Percentiles rank a stretch among this genome's conserved stretches.
Conservation (phyloP, 2,113 vertebrate species). For the Nothocercus nigrocapillus region DNA sequence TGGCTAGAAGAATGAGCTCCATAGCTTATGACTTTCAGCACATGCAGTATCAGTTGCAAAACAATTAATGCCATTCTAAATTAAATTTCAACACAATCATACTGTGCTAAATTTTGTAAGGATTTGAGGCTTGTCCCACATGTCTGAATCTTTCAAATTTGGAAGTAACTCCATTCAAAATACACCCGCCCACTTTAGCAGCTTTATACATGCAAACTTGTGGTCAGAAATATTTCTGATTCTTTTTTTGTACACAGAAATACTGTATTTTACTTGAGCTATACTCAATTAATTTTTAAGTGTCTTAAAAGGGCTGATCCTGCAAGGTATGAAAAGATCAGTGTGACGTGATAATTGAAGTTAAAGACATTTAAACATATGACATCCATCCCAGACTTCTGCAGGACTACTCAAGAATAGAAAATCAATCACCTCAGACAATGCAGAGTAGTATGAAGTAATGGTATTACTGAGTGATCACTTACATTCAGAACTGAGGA, state of each 20-base stretch:
- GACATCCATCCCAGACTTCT: background rate
- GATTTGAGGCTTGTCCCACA: background rate
- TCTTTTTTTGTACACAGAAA: background rate
- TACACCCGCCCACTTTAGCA: background rate
- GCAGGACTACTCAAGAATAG: background rate
- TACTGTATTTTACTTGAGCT: background rate
- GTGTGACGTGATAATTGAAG: background rate
- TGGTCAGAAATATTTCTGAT: background rate
- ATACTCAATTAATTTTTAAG: constrained; percentile 5
- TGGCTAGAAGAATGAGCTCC: background rate
- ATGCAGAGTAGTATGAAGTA: background rate
- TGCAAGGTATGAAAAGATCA: background rate
- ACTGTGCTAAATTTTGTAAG: background rate
- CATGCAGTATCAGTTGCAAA: background rate
- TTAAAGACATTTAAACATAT: background rate
- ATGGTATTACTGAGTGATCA: background rate
- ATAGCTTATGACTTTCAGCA: background rate
- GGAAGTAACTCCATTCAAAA: background rate
- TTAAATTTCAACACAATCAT: background rate
- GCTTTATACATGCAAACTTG: background rate
- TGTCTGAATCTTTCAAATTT: background rate
- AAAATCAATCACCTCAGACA: background rate
- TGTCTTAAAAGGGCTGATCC: background rate
- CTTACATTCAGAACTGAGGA: background rate
- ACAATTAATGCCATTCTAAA: background rate